A percentile compares a stretch with the other conserved stretches of the same genome.
Evolutionary conservation across 2,797 vertebrate species (phyloP).

Genomic region (Tragelaphus oryx): DNA sequence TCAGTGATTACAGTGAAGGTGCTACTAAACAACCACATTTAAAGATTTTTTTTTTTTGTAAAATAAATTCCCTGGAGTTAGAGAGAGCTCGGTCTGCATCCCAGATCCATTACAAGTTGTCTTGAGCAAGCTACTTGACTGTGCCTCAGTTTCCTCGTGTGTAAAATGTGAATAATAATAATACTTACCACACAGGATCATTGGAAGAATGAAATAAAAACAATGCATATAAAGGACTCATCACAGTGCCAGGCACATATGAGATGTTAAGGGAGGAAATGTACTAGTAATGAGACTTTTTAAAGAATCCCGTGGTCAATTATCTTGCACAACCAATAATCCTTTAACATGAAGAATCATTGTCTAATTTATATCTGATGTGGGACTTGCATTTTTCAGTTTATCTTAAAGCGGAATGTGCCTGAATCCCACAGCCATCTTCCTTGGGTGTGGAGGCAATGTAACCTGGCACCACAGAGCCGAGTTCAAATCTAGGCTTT

Average conservation of each 20-base stretch:
- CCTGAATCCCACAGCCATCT: neutral
- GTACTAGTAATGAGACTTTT: slow-evolving; percentile 19
- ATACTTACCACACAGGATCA: neutral
- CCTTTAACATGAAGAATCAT: neutral
- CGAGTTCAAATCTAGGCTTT: neutral
- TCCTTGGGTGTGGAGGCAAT: neutral
- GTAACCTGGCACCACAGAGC: neutral
- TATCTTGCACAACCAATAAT: neutral
- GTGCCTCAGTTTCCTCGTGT: neutral
- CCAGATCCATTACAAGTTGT: neutral
- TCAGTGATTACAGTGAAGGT: neutral
- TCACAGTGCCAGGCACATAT: neutral
- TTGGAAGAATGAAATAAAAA: slow-evolving; percentile 31
- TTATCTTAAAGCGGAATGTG: neutral
- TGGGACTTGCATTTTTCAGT: neutral
- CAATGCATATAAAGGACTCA: neutral
- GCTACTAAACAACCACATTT: slow-evolving; percentile 8
- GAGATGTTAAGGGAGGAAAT: neutral
- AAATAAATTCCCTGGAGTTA: neutral
- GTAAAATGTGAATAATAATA: neutral
- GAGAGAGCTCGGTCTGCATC: neutral
- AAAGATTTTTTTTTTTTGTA: neutral
- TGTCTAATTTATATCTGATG: neutral
- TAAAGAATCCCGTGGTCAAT: neutral
- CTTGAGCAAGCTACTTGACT: neutral